Conservation (phyloP, 1,140 invertebrate species). For the Melipona quadrifasciata region DNA sequence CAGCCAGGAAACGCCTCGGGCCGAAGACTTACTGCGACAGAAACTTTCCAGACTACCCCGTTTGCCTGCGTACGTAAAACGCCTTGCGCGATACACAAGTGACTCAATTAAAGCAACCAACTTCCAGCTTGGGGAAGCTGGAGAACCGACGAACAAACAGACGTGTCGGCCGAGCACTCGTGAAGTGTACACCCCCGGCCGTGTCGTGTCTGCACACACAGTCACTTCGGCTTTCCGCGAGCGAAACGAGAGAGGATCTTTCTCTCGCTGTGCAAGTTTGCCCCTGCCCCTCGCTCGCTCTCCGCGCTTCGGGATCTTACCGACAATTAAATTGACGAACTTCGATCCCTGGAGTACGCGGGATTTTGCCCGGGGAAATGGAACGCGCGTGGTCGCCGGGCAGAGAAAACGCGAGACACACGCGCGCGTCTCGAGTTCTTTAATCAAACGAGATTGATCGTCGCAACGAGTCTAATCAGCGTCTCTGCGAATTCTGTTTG, state of each 20-base stretch:
- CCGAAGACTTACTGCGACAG: conserved; percentile 51
- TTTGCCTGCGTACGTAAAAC: conserved; percentile 60
- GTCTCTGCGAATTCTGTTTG: background rate
- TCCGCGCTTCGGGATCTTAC: background rate
- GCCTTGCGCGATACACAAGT: conserved; percentile 59
- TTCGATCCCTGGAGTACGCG: background rate
- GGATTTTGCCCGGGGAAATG: background rate
- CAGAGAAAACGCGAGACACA: too few relatives aligned
- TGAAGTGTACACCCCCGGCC: conserved; percentile 24
- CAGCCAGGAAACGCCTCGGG: conserved; percentile 41
- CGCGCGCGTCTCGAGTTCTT: too few relatives aligned
- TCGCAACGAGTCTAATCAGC: background rate
- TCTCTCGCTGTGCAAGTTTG: background rate
- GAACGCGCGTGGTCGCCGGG: background rate
- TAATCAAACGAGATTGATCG: background rate
- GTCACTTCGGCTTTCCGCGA: background rate
- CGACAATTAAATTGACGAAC: conserved; percentile 8
- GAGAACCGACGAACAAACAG: conserved; percentile 57
- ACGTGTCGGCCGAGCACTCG: conserved; percentile 41
- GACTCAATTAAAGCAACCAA: conserved; percentile 66
- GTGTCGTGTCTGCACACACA: conserved; percentile 22
- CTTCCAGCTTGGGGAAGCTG: conserved; percentile 33
- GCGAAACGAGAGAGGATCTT: background rate
- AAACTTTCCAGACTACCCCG: conserved; percentile 55
- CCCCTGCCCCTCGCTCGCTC: too few relatives aligned